A percentile compares a stretch with the other conserved stretches of the same genome.
Conservation (phyloP, 2,113 vertebrate species). For the Pholis gunnellus region DNA sequence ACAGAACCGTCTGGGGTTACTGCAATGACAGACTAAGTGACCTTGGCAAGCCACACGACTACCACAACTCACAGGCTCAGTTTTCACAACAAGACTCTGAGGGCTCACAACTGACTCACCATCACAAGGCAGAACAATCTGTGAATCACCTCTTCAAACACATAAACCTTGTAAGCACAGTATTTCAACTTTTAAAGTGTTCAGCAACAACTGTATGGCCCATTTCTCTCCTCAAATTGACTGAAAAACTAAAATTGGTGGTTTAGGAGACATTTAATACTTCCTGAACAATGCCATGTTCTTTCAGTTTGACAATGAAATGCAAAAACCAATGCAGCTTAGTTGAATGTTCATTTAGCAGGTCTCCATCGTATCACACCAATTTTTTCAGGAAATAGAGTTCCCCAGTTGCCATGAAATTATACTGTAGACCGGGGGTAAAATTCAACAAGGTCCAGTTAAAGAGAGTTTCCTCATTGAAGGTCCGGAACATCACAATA, state of each 20-base stretch:
- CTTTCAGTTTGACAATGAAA: background rate
- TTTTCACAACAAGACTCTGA: background rate
- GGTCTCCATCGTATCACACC: background rate
- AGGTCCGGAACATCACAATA: background rate
- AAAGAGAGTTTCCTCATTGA: background rate
- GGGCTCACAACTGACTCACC: background rate
- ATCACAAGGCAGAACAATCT: background rate
- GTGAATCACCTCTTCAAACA: background rate
- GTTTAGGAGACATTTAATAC: background rate
- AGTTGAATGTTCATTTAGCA: background rate
- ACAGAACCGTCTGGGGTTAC: background rate
- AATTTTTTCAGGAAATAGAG: background rate
- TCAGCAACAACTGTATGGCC: background rate
- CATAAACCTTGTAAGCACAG: background rate
- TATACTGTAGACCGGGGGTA: background rate
- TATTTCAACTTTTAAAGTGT: background rate
- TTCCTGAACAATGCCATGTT: background rate
- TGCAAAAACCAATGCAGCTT: background rate
- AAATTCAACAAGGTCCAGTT: background rate
- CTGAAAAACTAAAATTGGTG: background rate
- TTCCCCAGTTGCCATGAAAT: background rate
- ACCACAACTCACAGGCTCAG: background rate
- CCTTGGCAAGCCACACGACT: background rate
- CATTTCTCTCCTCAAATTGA: background rate
- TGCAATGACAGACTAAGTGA: background rate